Evolutionary conservation across 2,797 vertebrate species (phyloP), one percentile per base, ranked within the genome.

Genomic region (Mus caroli): DNA sequence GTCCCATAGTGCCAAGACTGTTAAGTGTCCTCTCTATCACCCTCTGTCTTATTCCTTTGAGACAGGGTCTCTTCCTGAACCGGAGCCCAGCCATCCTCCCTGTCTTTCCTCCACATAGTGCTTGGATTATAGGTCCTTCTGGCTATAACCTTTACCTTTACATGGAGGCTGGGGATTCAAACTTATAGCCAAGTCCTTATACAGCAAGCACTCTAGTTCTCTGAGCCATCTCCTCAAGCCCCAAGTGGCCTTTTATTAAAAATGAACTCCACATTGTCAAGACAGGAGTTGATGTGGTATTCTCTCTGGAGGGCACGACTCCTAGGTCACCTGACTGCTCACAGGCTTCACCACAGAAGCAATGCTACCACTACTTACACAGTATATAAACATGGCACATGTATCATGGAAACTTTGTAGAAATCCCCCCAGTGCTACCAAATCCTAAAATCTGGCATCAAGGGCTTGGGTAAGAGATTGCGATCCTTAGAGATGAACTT

Each of bases 371-470:
- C 19, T 40, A 11, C 10, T 22, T 58, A 40, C 4, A 34, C n/a
- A 0, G 34, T 26, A 60, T 0, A 37, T 1, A 54, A 46, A 34
- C 10, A 69, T 6, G 13, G 12, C 31, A 22, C 43, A 15, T 4
- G 3, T 0, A 40, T 43, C 34, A 56, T 0, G 52, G 12, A 10
- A 80, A 31, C 46, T 56, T 67, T 12, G 71, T 13, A 60, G 90
- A 94, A 75, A 37, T 37, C 19, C 40, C 58, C 34, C 37, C 5
- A 52, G 4, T 71, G 86, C 78, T 91, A 73, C 26, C 31, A 20
- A 52, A 26, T 64, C 86, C 75, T 93, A 75, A 93, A 82, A 52
- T 93, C 85, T 87, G 62, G 37, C 58, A 76, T 60, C 37, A 76
- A 92, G 6, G 4, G 0, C 91, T 92, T 93, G 52, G 46, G 20